Evolutionary conservation across 2,797 vertebrate genomes (phyloP).

Genomic region (Lithobates pipiens): DNA sequence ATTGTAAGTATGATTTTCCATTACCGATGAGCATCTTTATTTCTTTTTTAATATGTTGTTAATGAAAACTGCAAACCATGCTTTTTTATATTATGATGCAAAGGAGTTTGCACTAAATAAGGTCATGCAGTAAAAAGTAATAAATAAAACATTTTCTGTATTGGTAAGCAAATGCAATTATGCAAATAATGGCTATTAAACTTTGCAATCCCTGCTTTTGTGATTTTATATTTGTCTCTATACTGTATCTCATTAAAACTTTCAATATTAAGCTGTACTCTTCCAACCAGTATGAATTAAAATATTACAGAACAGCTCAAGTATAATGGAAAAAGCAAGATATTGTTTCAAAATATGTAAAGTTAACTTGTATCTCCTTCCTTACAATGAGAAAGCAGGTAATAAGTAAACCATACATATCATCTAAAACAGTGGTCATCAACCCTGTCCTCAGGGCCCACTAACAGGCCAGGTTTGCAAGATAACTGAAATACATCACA

Average conservation of each 20-base stretch:
- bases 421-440: no score
- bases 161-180: constrained; percentile 3
- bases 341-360: not conserved
- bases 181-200: not conserved
- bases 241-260: not conserved
- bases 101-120: not conserved
- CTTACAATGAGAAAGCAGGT: no score
- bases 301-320: not conserved
- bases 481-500: no score
- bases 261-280: not conserved
- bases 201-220: not conserved
- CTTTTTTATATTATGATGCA: not conserved
- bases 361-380: not conserved
- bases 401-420: no score
- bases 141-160: not conserved
- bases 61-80: not conserved
- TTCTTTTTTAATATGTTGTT: not conserved
- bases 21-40: not conserved
- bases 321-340: not conserved
- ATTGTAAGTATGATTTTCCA: not conserved
- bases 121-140: not conserved
- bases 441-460: no score
- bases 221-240: not conserved
- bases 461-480: no score
- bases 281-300: not conserved